A percentile compares a stretch with the other conserved stretches of the same genome.
phyloP scores from a whole-genome alignment of 2,113 vertebrate species.

The Otocyon megalotis region DNA sequence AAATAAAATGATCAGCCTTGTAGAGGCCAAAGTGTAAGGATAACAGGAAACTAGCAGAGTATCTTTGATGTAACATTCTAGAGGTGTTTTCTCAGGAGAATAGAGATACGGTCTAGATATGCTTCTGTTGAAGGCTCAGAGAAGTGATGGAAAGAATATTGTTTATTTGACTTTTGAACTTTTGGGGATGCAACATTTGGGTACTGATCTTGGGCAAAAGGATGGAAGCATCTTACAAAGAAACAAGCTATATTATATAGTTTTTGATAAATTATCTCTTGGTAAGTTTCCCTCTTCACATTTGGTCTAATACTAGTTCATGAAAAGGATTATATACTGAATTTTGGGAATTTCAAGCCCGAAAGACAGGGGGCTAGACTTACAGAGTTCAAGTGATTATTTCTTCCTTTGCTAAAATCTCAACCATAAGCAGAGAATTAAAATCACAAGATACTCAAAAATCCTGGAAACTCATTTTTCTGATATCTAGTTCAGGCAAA shows the following conservation, averaged over 20 bases:
- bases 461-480: not conserved
- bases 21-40: conserved; percentile 46
- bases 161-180: not conserved
- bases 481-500: not conserved
- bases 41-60: not conserved
- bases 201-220: not conserved
- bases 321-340: not conserved
- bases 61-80: not conserved
- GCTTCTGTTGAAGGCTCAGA: not conserved
- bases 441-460: not conserved
- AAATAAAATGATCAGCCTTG: conserved; percentile 64
- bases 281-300: not conserved
- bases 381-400: conserved; percentile 23
- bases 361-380: not conserved
- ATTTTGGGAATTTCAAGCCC: conserved; percentile 1
- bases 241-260: not conserved
- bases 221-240: not conserved
- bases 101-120: not conserved
- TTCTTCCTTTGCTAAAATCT: not conserved
- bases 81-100: not conserved
- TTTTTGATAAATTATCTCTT: not conserved
- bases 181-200: not conserved
- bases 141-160: not conserved
- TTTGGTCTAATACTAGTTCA: not conserved
- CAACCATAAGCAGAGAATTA: not conserved